Percentiles rank a stretch among this genome's conserved stretches.
Conservation (phyloP, 2,888 invertebrate genomes). For the Adelphocoris suturalis region DNA sequence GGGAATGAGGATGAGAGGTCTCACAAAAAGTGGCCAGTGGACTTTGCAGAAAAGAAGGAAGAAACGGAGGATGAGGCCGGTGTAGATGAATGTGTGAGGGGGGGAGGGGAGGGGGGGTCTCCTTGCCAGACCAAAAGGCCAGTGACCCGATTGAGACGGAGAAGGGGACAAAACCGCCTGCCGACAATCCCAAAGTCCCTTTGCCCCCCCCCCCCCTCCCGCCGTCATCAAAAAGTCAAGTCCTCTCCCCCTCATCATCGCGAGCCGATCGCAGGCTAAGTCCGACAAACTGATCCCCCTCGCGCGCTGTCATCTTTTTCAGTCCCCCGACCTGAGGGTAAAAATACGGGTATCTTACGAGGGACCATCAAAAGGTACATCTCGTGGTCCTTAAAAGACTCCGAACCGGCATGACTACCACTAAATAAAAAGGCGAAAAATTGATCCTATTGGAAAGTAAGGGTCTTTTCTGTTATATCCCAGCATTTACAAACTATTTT, state of each 20-base stretch:
- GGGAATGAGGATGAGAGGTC: not conserved
- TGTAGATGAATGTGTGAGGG: not conserved
- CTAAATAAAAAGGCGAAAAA: too few relatives aligned
- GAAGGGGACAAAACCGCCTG: slow-evolving; percentile 41
- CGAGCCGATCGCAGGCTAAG: not conserved
- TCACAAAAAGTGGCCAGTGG: slow-evolving; percentile 54
- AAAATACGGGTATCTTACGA: too few relatives aligned
- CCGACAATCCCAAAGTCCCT: slow-evolving; percentile 48
- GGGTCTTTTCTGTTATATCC: too few relatives aligned
- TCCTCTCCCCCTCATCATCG: slow-evolving; percentile 1
- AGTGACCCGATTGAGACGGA: slow-evolving; percentile 63
- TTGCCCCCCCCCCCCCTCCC: not conserved
- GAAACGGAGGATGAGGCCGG: not conserved
- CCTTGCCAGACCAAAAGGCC: slow-evolving; percentile 55
- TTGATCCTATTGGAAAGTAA: too few relatives aligned
- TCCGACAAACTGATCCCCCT: too few relatives aligned
- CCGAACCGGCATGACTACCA: too few relatives aligned
- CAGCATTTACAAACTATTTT: too few relatives aligned
- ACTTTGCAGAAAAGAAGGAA: slow-evolving; percentile 51
- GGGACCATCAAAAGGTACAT: too few relatives aligned
- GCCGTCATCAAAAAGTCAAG: not conserved
- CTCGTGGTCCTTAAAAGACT: too few relatives aligned
- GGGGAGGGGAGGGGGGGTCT: slow-evolving; percentile 1
- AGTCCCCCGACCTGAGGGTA: too few relatives aligned
- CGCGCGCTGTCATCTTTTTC: too few relatives aligned